Conservation (phyloP, 2,113 vertebrate species). For the Podarcis cretensis region DNA sequence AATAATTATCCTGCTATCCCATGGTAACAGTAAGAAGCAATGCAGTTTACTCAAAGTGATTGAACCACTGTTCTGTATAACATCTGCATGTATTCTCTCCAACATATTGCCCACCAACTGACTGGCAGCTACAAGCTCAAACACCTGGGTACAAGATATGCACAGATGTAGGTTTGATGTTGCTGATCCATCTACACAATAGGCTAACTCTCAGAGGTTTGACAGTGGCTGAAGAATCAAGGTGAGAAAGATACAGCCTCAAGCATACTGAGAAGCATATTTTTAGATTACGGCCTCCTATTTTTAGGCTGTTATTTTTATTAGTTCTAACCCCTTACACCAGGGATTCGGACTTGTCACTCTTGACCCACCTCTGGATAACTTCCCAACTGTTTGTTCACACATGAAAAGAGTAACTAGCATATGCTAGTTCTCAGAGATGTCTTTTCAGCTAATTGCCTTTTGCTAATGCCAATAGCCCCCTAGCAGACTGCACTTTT, state of each 20-base stretch:
- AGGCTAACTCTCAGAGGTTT: neutral
- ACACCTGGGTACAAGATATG: conserved; percentile 5
- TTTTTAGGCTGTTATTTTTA: neutral
- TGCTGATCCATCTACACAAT: rapidly evolving
- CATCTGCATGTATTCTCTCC: conserved; percentile 6
- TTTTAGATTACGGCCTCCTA: neutral
- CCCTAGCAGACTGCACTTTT: neutral
- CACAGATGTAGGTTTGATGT: neutral
- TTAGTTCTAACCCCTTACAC: neutral
- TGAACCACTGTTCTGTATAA: neutral
- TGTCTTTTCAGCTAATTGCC: neutral
- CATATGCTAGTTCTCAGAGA: neutral
- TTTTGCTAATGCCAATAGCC: neutral
- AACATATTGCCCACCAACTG: neutral
- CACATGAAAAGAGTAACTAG: neutral
- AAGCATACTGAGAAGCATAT: neutral
- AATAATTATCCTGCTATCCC: neutral
- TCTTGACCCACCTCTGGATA: neutral
- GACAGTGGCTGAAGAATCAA: neutral
- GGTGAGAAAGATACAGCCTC: neutral
- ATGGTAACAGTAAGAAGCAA: conserved; percentile 14
- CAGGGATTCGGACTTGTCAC: neutral
- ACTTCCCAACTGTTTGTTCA: conserved; percentile 10
- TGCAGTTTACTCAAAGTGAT: conserved; percentile 5
- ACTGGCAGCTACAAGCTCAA: conserved; percentile 4